Evolutionary conservation across 2,888 invertebrate species (phyloP).

Genomic region (Ophion ventricosus): DNA sequence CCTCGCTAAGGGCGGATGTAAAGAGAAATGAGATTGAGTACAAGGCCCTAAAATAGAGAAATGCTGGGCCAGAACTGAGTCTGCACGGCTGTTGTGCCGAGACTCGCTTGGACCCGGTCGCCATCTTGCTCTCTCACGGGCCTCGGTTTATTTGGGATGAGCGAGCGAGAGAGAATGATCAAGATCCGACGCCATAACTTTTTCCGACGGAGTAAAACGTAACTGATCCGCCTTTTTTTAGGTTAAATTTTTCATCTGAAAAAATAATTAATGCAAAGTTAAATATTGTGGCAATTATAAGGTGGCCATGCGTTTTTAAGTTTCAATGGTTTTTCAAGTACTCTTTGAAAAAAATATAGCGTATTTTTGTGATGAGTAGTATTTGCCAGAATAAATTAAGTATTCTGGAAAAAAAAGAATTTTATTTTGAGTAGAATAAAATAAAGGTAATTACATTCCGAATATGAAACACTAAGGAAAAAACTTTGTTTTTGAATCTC

Average conservation of each 20-base stretch:
- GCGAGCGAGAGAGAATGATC: conserved; percentile 26
- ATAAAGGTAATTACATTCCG: too few species aligned
- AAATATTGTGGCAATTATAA: background rate
- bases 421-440: too few species aligned
- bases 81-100: conserved; percentile 9
- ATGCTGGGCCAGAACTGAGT: conserved; percentile 56
- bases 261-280: background rate
- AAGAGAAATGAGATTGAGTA: conserved; percentile 34
- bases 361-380: too few species aligned
- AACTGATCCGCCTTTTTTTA: conserved; percentile 2
- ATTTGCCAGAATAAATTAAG: too few species aligned
- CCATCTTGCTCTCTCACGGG: conserved; percentile 71
- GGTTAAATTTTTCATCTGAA: background rate
- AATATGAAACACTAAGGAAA: too few species aligned
- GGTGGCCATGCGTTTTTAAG: too few species aligned
- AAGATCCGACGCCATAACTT: conserved; percentile 33
- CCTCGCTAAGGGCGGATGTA: background rate
- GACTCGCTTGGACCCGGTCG: conserved; percentile 75
- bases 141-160: conserved; percentile 43
- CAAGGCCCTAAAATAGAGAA: conserved; percentile 65
- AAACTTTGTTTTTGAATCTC: too few species aligned
- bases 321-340: too few species aligned
- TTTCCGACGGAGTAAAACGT: conserved; percentile 16
- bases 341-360: too few species aligned
- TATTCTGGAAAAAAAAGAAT: too few species aligned